Base-by-base conservation (phyloP, 2,797 vertebrate species). In the Galagoides demidoff region DNA sequence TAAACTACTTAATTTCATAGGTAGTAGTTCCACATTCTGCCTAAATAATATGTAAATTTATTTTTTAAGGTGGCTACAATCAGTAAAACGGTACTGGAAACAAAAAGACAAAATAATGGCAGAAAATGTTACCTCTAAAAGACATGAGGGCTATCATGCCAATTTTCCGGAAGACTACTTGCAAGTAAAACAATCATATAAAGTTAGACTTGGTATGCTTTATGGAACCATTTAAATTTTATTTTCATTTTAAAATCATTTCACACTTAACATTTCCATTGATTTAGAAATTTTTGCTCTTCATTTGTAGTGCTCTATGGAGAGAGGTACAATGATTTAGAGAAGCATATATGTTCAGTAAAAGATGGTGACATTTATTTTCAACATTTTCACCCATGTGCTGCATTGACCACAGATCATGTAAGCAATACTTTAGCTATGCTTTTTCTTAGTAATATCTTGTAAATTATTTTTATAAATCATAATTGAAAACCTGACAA, bases 241-340 rank as follows among this genome's bases (percentile, higher is more conserved):
- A 29, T 27, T 68, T 70, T 78, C 49, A 71, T 29, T 74, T 85
- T 89, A 64, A 89, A 89, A 59, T 76, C 37, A 39, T 74, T 82
- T 6, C 3, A 68, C 7, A 27, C 0, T 8, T 57, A 23, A 2
- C 9, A 4, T 34, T 34, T 90, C 19, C 59, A 45, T 77, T 89
- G 59, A 90, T 43, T 78, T 77, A 70, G 14, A 70, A 83, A 83
- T 66, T 45, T 11, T 83, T 79, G 3, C 73, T 94, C n/a, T 95
- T 95, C 52, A 25, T 45, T 95, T 93, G 20, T 59, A 98, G 98
- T 98, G 89, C 37, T 95, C 3, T 94, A 98, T 78, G 97, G 92
- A 52, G 98, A 98, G 93, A 96, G 98, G 76, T 98, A 98, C 83
- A 98, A 98, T 95, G 98, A 98, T 66, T 94, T 98, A 87, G 98